A percentile compares a stretch with the other conserved stretches of the same genome.
Evolutionary conservation across 2,888 invertebrate genomes (phyloP).

Genomic region (Mesodorylaimus sp.): DNA sequence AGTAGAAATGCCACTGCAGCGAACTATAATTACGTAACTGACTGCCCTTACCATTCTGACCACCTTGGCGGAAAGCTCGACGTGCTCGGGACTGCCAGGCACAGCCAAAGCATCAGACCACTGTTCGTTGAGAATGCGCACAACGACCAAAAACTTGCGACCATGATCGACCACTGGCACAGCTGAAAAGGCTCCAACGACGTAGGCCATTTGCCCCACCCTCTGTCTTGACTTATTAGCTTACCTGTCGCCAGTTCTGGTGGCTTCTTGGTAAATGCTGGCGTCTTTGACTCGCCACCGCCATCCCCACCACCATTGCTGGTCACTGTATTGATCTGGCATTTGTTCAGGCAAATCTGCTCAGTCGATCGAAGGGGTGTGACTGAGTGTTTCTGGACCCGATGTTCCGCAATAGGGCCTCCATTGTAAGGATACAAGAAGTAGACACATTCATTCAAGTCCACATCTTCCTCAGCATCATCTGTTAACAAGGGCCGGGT

Average conservation of each 20-base stretch:
- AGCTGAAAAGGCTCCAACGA: no score
- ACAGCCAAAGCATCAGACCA: constrained; percentile 1
- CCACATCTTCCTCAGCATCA: not conserved
- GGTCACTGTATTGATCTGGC: not conserved
- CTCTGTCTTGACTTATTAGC: not conserved
- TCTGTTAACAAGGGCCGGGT: not conserved
- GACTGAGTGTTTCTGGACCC: not conserved
- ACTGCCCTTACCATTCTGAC: constrained; percentile 1
- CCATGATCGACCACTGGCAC: not conserved
- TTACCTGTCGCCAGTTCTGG: not conserved
- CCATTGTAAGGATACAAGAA: constrained; percentile 22
- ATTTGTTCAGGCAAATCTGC: constrained; percentile 1
- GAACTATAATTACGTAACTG: not conserved
- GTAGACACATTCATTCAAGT: constrained; percentile 11
- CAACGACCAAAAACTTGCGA: not conserved
- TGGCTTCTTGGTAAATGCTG: not conserved
- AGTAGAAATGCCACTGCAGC: not conserved
- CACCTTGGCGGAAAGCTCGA: not conserved
- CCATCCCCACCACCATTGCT: not conserved
- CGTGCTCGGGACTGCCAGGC: not conserved
- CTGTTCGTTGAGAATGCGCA: constrained; percentile 5
- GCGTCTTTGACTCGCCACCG: not conserved
- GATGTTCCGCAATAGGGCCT: constrained; percentile 16
- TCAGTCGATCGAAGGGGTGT: not conserved
- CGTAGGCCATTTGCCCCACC: no score